These are phyloP conservation scores for Argynnis bischoffii DNA, from an alignment of 2,888 invertebrate genomes.

Conservation along the genomic window DNA sequence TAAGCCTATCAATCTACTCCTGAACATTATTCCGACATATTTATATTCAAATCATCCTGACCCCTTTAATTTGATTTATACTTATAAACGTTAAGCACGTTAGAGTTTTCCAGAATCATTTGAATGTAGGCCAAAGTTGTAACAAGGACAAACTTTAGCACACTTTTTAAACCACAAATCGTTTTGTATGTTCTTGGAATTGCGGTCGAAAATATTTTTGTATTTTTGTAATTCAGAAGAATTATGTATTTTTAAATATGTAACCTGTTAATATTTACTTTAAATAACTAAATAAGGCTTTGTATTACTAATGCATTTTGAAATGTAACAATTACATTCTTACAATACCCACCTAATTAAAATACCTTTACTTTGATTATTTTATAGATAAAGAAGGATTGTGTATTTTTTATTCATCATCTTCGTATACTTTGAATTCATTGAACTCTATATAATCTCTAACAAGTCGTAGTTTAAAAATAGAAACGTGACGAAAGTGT, in stretches of 20 bases:
- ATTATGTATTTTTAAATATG: not conserved
- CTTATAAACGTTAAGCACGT: slow-evolving; percentile 15
- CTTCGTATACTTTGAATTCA: too few species aligned
- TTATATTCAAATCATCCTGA: slow-evolving; percentile 34
- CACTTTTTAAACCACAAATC: slow-evolving; percentile 24
- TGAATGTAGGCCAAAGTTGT: slow-evolving; percentile 12
- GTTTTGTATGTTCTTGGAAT: not conserved
- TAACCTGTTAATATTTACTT: too few species aligned
- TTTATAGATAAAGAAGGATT: too few species aligned
- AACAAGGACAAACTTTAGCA: slow-evolving; percentile 23
- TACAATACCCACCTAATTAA: not conserved
- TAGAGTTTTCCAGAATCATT: slow-evolving; percentile 21
- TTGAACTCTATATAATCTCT: not conserved
- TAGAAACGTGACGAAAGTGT: slow-evolving; percentile 32
- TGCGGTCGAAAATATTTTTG: not conserved
- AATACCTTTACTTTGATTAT: not conserved
- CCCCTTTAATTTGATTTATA: slow-evolving; percentile 32
- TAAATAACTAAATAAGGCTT: too few species aligned
- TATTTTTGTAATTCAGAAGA: not conserved
- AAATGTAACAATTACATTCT: too few species aligned
- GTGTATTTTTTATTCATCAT: too few species aligned
- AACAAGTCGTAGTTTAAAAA: slow-evolving; percentile 10
- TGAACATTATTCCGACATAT: slow-evolving; percentile 38
- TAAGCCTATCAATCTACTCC: slow-evolving; percentile 35
- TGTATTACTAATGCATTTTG: too few species aligned